These are phyloP conservation scores for Megalops cyprinoides DNA, from an alignment of 2,797 vertebrate species.

Conservation along the genomic window DNA sequence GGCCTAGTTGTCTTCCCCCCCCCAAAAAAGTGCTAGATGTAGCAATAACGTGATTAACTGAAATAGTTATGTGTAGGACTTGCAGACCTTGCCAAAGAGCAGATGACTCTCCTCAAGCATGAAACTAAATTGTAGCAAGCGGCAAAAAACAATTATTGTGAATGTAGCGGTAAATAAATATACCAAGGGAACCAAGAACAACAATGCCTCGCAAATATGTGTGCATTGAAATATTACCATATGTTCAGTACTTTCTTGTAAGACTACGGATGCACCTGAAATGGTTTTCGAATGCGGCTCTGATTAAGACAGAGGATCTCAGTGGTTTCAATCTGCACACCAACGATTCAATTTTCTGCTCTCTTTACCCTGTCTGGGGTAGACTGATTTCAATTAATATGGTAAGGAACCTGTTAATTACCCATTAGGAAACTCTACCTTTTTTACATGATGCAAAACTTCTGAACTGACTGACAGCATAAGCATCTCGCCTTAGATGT, in stretches of 20 bases:
- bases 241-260: slow-evolving; percentile 60
- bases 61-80: slow-evolving; percentile 51
- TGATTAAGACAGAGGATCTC: slow-evolving; percentile 72
- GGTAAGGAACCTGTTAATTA: slow-evolving; percentile 72
- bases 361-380: slow-evolving; percentile 61
- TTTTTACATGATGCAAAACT: slow-evolving; percentile 53
- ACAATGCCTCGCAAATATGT: slow-evolving; percentile 35
- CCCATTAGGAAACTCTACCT: slow-evolving; percentile 66
- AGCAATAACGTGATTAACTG: slow-evolving; percentile 39
- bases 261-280: slow-evolving; percentile 58
- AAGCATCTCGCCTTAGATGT: not conserved
- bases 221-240: slow-evolving; percentile 61
- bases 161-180: slow-evolving; percentile 1
- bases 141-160: slow-evolving; percentile 43
- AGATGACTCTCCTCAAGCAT: slow-evolving; percentile 49
- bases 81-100: slow-evolving; percentile 55
- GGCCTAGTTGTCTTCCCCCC: not conserved
- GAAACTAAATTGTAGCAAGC: slow-evolving; percentile 24
- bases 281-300: slow-evolving; percentile 62
- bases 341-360: slow-evolving; percentile 73
- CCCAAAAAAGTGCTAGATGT: slow-evolving; percentile 33
- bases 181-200: slow-evolving; percentile 40
- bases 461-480: not conserved
- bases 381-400: slow-evolving; percentile 70
- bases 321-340: slow-evolving; percentile 64